Conservation (phyloP, 2,113 vertebrate genomes). For the Amia ocellicauda region DNA sequence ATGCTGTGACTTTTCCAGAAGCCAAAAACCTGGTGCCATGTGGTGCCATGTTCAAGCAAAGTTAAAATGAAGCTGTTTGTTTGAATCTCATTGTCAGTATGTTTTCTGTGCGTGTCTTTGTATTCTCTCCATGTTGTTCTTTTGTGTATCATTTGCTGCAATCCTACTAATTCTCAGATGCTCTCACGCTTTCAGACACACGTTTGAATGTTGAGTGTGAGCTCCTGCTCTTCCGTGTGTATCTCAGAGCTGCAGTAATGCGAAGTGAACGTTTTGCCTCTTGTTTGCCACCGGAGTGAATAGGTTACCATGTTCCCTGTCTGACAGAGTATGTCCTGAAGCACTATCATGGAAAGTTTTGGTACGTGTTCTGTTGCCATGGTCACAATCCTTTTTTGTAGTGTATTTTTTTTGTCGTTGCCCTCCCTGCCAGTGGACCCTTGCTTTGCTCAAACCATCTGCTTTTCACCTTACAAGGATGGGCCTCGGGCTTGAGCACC, state of each 20-base stretch:
- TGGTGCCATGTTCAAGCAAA: too few species aligned
- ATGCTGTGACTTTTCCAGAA: too few species aligned
- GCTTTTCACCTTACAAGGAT: slow-evolving; percentile 29
- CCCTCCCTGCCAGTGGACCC: slow-evolving; percentile 19
- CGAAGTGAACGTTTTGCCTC: slow-evolving; percentile 21
- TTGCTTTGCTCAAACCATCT: slow-evolving; percentile 37
- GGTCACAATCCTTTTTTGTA: slow-evolving; percentile 27
- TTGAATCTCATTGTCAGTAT: too few species aligned
- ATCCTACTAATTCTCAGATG: too few species aligned
- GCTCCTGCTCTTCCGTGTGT: slow-evolving; percentile 29
- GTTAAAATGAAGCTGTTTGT: too few species aligned
- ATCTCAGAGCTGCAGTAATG: slow-evolving; percentile 36
- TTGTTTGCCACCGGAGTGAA: slow-evolving; percentile 18
- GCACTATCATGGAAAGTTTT: background rate
- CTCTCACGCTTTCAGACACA: too few species aligned
- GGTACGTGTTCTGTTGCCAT: background rate
- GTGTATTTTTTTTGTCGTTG: background rate
- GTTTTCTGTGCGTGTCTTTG: too few species aligned
- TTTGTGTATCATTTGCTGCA: too few species aligned
- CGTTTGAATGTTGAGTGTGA: slow-evolving; percentile 15
- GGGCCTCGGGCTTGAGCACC: slow-evolving; percentile 20
- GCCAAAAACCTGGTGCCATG: too few species aligned
- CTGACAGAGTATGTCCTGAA: slow-evolving; percentile 20
- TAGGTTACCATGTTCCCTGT: slow-evolving; percentile 12
- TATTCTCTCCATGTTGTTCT: too few species aligned